Base-by-base conservation (phyloP, 1,140 invertebrate species). In the Dufourea novaeangliae region DNA sequence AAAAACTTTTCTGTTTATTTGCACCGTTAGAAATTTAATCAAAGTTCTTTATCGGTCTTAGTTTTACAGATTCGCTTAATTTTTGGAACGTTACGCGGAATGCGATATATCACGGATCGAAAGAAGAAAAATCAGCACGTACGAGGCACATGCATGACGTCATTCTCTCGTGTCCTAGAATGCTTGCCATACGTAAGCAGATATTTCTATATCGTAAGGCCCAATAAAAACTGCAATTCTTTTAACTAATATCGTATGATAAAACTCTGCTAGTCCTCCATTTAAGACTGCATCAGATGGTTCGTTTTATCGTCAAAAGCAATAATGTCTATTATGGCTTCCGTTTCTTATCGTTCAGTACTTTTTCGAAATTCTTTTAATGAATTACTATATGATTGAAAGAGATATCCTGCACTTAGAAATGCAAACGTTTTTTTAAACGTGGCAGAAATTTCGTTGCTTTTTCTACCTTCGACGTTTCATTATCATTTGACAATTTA, bases 91-190 rank as follows among this genome's bases (percentile, higher is more conserved):
- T 50, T 14, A 29, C 12, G 27, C 54, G 73, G 54, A 76, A 76
- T 59, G 61, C 39, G 54, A 75, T 61, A 69, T 76, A 68, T 57
- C 32, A 39, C 32, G 73, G 29, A 76, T 76, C 56, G 54, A 69
- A 76, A 76, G 73, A 76, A 76, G 64, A 76, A 76, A 69, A 76
- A 76, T 76, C 73, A 76, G 73, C 73, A 69, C 73, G 66, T 76
- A 76, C 73, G 73, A 76, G 41, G 66, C 66, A 69, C 54, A 76
- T 22, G 73, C 66, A 61, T 76, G 73, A 76, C 73, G 73, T 76
- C 73, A 76, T 37, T 61, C 73, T n/a, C 66, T 76, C 64, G 50
- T 76, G 73, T 76, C 73, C 73, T 76, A 76, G 73, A 76, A 76
- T 76, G 73, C 73, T 46, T 69, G 73, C 39, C 66, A 69, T 69